Base-by-base conservation (phyloP, 2,113 vertebrate species). In the Shinisaurus crocodilurus region DNA sequence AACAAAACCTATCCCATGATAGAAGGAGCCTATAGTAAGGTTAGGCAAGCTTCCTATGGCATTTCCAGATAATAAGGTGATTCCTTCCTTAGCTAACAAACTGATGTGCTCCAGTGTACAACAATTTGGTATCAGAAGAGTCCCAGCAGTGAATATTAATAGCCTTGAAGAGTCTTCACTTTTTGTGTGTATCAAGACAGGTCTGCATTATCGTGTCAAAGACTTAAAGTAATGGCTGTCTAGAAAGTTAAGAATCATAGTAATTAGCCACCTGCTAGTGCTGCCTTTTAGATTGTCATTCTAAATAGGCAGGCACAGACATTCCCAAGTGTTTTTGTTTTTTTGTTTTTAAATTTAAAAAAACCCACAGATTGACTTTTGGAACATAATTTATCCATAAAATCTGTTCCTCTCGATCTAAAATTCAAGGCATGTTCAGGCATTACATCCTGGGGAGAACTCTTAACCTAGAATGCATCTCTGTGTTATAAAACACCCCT, bases 131-230 rank as follows among this genome's bases (percentile, higher is more conserved):
- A 87, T 70, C 5, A 87, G 27, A 89, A 88, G 5, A 88, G 13
- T 63, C 69, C 34, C 81, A 85, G 90, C 45, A 85, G 75, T 23
- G 8, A 89, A 75, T 90, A 77, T 48, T 87, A 90, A 91, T 87
- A 29, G 5, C n/a, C 37, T 80, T 81, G 48, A 89, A 93, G 40
- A 90, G 87, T 45, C 2, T n/a, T 90, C 29, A 83, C 12, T 87
- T 87, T 93, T 72, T 92, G 63, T 93, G n/a, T 48, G 40, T 37
- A n/a, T 27, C 86, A 90, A 84, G 94, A 74, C 63, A 91, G 29
- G 74, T 70, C 9, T 88, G 32, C 85, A 92, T 91, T 93, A 88
- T 69, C 92, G 65, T 48, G 80, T 88, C 48, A 89, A 91, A 92
- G 54, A 65, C 50, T 87, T 90, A 63, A 90, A 93, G 50, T 13